phyloP scores from a whole-genome alignment of 2,888 invertebrate genomes.

The Netelia melanura region DNA sequence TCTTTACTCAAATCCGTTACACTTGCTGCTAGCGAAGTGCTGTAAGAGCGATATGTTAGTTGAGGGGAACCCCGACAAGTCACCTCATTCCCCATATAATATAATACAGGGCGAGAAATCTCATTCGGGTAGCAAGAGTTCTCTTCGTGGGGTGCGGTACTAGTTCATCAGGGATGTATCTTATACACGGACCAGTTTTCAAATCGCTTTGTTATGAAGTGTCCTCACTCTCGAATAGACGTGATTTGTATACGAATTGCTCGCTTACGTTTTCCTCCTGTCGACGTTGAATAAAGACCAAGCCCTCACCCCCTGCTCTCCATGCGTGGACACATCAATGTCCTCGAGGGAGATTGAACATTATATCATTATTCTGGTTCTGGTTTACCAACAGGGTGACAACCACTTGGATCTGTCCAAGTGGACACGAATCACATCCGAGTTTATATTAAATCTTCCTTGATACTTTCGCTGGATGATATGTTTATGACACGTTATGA shows the following conservation, averaged over 20 bases:
- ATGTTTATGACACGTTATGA: neutral
- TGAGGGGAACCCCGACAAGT: conserved; percentile 69
- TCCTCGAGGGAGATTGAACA: conserved; percentile 17
- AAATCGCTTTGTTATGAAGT: conserved; percentile 80
- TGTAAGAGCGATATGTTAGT: neutral
- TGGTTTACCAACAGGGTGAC: conserved; percentile 11
- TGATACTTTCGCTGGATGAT: too few species aligned
- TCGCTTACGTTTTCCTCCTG: conserved; percentile 73
- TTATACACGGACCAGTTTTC: conserved; percentile 78
- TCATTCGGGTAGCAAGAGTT: conserved; percentile 26
- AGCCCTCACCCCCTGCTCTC: conserved; percentile 5
- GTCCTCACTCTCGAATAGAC: conserved; percentile 80
- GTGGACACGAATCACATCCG: neutral
- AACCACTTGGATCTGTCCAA: conserved; percentile 34
- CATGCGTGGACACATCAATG: conserved; percentile 9
- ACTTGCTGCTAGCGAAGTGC: conserved; percentile 75
- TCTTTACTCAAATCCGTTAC: conserved; percentile 78
- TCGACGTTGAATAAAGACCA: neutral
- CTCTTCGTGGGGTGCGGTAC: conserved; percentile 67
- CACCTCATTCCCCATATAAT: conserved; percentile 73
- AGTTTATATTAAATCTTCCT: neutral
- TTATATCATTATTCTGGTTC: conserved; percentile 31
- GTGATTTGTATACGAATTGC: conserved; percentile 82
- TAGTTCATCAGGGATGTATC: conserved; percentile 72
- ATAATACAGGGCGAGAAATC: conserved; percentile 69